phyloP scores from a whole-genome alignment of 2,797 vertebrate genomes.

The Synaphobranchus kaupii region DNA sequence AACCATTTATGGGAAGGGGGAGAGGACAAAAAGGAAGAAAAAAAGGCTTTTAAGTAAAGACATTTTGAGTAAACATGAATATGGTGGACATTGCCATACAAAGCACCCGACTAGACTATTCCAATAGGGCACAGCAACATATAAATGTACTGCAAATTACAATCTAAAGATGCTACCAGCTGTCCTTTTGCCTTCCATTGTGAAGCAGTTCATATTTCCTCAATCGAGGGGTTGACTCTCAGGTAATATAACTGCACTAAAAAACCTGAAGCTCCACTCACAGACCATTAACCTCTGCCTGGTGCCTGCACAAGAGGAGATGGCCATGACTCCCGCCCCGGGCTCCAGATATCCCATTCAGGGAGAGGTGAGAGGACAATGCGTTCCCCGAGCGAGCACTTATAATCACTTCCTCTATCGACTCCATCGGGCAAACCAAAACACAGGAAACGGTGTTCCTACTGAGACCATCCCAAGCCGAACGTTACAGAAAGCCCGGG shows the following conservation, averaged over 20 bases:
- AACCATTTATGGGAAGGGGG: background rate
- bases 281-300: background rate
- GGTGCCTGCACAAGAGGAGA: background rate
- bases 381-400: background rate
- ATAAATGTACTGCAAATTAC: background rate
- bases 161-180: background rate
- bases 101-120: background rate
- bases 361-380: background rate
- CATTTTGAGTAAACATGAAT: background rate
- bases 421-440: background rate
- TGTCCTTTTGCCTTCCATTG: background rate
- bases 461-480: constrained; percentile 13
- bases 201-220: background rate
- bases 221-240: background rate
- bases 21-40: background rate
- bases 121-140: background rate
- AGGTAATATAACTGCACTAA: background rate
- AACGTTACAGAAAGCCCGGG: constrained; percentile 1
- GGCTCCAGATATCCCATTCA: background rate
- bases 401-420: constrained; percentile 30
- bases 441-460: background rate
- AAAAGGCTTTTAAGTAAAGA: background rate
- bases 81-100: background rate
- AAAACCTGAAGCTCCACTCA: background rate
- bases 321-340: background rate